phyloP scores from a whole-genome alignment of 2,113 vertebrate species.

The Nerophis ophidion region DNA sequence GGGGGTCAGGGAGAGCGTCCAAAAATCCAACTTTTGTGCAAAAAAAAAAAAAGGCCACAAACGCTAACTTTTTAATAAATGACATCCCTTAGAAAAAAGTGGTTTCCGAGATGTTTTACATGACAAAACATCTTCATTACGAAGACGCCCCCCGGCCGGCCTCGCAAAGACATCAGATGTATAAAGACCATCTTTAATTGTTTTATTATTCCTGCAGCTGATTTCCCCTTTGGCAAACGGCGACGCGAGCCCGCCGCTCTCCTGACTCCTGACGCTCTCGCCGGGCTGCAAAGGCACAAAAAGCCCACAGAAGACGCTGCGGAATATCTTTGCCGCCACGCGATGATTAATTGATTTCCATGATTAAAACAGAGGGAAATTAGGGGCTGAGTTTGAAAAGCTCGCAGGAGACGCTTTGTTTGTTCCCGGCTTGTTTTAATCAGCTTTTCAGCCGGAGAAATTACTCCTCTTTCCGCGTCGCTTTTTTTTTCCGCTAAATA shows the following conservation, averaged over 20 bases:
- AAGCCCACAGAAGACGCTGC: constrained; percentile 82
- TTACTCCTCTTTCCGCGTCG: constrained; percentile 67
- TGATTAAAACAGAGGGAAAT: constrained; percentile 93
- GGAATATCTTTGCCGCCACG: constrained; percentile 93
- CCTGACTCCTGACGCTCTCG: constrained; percentile 77
- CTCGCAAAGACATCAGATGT: constrained; percentile 85
- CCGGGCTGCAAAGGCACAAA: constrained; percentile 68
- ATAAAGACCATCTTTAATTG: constrained; percentile 89
- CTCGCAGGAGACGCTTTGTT: constrained; percentile 95
- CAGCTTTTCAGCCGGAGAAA: constrained; percentile 96
- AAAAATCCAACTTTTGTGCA: no score
- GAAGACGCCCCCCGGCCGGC: constrained; percentile 74
- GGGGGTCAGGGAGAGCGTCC: no score
- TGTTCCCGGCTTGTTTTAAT: constrained; percentile 95
- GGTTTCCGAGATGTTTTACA: constrained; percentile 58
- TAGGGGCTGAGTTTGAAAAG: constrained; percentile 93
- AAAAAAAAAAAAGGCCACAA: constrained; percentile 10
- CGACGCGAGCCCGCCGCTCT: constrained; percentile 80
- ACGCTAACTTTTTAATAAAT: no score
- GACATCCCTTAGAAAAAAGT: constrained; percentile 22
- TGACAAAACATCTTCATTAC: constrained; percentile 68
- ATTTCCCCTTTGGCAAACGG: constrained; percentile 87
- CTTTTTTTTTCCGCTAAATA: constrained; percentile 81
- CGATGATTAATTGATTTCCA: constrained; percentile 99
- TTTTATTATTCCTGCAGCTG: constrained; percentile 88